Conservation (phyloP, 2,888 invertebrate genomes). For the Mylabris sibirica region DNA sequence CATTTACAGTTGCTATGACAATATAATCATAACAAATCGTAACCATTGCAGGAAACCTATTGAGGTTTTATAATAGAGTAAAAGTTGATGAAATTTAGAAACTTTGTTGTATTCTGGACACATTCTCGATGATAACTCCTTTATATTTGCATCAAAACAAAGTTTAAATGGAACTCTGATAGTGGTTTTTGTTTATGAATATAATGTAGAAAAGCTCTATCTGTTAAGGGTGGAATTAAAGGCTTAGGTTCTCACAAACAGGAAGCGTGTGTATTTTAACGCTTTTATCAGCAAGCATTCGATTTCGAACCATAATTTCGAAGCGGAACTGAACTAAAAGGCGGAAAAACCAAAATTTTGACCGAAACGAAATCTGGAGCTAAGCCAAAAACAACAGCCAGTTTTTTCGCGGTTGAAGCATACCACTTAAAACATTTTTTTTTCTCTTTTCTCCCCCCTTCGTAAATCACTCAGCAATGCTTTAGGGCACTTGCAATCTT, state of each 20-base stretch:
- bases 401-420: too few relatives aligned
- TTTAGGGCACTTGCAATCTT: too few relatives aligned
- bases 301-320: too few relatives aligned
- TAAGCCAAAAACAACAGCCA: too few relatives aligned
- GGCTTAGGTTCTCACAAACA: not conserved
- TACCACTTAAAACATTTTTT: too few relatives aligned
- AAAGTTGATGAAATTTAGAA: not conserved
- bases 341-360: too few relatives aligned
- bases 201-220: not conserved
- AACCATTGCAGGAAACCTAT: not conserved
- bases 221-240: not conserved
- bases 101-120: not conserved
- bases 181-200: not conserved
- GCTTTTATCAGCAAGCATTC: too few relatives aligned
- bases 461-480: too few relatives aligned
- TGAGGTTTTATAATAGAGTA: not conserved
- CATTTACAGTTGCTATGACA: slow-evolving; percentile 9
- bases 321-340: too few relatives aligned
- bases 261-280: too few relatives aligned
- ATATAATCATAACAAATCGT: slow-evolving; percentile 1
- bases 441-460: too few relatives aligned
- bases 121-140: not conserved
- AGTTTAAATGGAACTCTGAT: not conserved
- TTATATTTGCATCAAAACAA: not conserved
- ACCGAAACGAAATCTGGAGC: too few relatives aligned